Evolutionary conservation across 2,888 invertebrate genomes (phyloP), one percentile per base, ranked within the genome.

Genomic region (Dioctria linearis): DNA sequence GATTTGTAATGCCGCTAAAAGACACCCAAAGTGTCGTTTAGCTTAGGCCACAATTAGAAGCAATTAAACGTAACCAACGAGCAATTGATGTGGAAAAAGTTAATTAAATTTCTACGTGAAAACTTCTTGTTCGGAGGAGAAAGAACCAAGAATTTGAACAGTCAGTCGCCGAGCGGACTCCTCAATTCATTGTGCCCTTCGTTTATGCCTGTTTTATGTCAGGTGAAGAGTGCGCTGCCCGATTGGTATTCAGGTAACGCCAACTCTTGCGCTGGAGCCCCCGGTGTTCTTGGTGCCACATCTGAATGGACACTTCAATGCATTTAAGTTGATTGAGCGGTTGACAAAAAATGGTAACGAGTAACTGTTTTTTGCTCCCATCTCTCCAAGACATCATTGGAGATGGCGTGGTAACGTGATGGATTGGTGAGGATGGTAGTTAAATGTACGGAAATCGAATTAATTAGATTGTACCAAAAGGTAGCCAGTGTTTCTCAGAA

Each of bases 291-390:
- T 63, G 76, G 76, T 76, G 76, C 76, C 76, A 63, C n/a, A 78
- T 78, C 78, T 78, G 78, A 78, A 78, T 78, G 78, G 78, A 78
- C 78, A 78, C 78, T 78, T 78, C 78, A 78, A 78, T 78, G 78
- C 78, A 78, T 65, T 78, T 54, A 54, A 78, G 78, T 78, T 78
- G 78, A 78, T 78, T 78, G 78, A 78, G 78, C 78, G 78, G 66
- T 78, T 78, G 78, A 78, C 78, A 78, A 78, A 78, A 78, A 78
- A 78, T 78, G 78, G 78, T 78, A 78, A 78, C 78, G 66, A 78
- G 66, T 78, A 78, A 78, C 78, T 66, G 78, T 78, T 65, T 78
- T 54, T 78, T 78, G 51, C 51, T 40, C 11, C 40, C 66, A 66
- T 78, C 66, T 78, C 25, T 66, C 42, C 37, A 78, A 65, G 78